Conservation (phyloP, 35 echinoderm and acorn worm species). For the Apostichopus californicus region DNA sequence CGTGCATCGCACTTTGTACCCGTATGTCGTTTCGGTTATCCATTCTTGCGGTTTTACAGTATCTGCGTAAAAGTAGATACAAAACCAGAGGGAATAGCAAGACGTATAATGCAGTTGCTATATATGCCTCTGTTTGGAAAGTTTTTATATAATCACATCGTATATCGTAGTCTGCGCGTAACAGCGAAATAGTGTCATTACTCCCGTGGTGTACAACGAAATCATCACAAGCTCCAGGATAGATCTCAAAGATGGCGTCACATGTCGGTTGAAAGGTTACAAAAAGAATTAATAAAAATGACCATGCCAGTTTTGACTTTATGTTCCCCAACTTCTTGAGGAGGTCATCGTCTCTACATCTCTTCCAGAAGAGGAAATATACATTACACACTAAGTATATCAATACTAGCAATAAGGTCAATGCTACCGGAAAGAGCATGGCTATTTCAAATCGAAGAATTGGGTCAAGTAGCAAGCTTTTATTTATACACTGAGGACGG, state of each 20-base stretch:
- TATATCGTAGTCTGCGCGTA: no score
- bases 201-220: no score
- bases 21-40: no score
- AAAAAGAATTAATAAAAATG: neutral
- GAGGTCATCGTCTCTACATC: neutral
- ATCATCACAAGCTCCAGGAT: no score
- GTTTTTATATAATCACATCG: neutral
- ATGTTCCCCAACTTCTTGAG: neutral
- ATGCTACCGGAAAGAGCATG: neutral
- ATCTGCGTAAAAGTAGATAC: neutral
- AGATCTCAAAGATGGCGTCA: neutral
- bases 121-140: neutral
- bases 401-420: neutral
- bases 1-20: neutral
- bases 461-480: neutral
- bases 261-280: conserved; percentile 4
- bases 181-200: no score
- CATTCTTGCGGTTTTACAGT: neutral
- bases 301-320: neutral
- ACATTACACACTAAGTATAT: neutral
- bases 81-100: neutral
- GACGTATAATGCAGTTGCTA: neutral
- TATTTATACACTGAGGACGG: neutral
- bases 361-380: neutral
- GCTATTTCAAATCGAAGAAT: neutral